These are phyloP conservation scores for Sula dactylatra DNA, from an alignment of 2,113 vertebrate species.

Conservation along the genomic window DNA sequence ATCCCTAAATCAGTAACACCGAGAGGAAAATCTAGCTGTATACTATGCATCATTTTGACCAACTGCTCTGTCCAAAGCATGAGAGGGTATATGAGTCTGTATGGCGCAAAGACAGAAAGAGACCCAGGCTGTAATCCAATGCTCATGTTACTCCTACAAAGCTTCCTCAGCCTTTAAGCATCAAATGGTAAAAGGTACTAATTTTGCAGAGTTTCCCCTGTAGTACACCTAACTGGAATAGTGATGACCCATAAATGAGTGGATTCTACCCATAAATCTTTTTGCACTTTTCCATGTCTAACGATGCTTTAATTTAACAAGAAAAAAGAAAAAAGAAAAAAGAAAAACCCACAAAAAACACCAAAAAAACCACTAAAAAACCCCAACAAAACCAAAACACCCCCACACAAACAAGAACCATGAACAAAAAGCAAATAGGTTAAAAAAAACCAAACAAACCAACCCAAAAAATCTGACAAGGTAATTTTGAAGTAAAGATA, in stretches of 20 bases:
- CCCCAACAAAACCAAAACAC: not conserved
- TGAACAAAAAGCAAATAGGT: not conserved
- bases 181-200: not conserved
- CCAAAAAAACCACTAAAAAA: no score
- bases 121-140: not conserved
- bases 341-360: not conserved
- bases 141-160: not conserved
- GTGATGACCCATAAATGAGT: fast-evolving
- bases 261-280: not conserved
- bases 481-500: not conserved
- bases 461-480: not conserved
- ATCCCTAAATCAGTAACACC: not conserved
- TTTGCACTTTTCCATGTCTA: not conserved
- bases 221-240: not conserved
- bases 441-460: no score
- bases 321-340: no score
- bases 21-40: not conserved
- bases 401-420: not conserved
- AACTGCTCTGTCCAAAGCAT: not conserved
- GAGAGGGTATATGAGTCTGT: not conserved
- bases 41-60: not conserved
- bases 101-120: not conserved
- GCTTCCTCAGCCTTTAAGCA: not conserved
- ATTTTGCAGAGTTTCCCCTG: not conserved
- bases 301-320: not conserved